Base-by-base conservation (phyloP, 64 coral and sea anemone genomes). In the Acropora tenuis region DNA sequence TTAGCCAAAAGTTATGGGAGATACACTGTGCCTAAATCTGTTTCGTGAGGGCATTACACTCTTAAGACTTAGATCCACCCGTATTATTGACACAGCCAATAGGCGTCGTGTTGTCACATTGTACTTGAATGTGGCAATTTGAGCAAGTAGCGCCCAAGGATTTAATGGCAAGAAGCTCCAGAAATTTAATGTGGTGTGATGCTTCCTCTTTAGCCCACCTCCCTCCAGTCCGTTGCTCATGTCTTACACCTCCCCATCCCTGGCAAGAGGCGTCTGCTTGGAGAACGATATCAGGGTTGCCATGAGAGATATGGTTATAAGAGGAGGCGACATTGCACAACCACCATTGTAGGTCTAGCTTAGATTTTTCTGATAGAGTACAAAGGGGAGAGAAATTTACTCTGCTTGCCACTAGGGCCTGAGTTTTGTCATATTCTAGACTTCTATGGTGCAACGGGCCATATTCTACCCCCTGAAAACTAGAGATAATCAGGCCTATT, bases 71-170 rank as follows among this genome's bases (percentile, higher is more conserved):
- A 43, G 43, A 83, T 50, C 48, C 47, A 69, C 90, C 90, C 90
- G 84, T 76, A 42, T 91, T 91, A 42, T 91, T 91, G n/a, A 91
- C 74, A 47, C 76, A 91, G 59, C 90, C 84, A 47, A 91, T 72
- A 53, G 73, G 68, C 11, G 80, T 91, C 9, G 72, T 77, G 60
- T 91, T 91, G 71, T 91, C 79, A 91, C 48, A 82, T 69, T 84
- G 79, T 7, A 91, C 90, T 57, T 45, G 79, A 12, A 84, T 83
- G 55, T 76, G 80, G 41, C 44, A 66, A 20, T 74, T 53, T 53
- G 50, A 53, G 50, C 5, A 63, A 8, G 0, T 0, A 8, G 8
- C 59, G 12, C 59, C 9, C 11, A 63, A 63, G 11, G n/a, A 59
- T 69, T 83, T 91, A 83, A 83, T 52, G 5, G 89, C 79, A 13